Evolutionary conservation across 2,888 invertebrate genomes (phyloP), one percentile per base, ranked within the genome.

Genomic region (Elaeidobius kamerunicus): DNA sequence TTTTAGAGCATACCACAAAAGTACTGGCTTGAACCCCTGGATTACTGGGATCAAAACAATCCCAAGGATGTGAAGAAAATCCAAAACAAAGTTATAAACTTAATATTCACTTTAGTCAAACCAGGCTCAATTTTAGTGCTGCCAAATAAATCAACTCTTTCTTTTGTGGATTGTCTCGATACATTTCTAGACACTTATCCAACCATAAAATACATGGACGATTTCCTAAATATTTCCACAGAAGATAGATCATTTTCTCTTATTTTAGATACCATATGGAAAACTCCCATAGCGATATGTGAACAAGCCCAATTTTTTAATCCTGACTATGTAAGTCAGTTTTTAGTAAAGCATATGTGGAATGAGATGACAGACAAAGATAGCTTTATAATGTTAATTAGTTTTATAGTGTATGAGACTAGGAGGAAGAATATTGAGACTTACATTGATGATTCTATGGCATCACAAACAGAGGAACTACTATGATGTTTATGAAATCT

Each of bases 1-100:
- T 55, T 57, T 35, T 20, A 58, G 58, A 55, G 51, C n/a, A 32
- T 55, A 11, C 58, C 58, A n/a, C 58, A 58, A 35, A 55, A 55
- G 23, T 58, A 36, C 19, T 58, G 58, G 58, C 46, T 58, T 15
- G 50, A 58, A 55, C 36, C 48, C 2, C 30, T 58, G 7, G 47
- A 52, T 7, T 19, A 19, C 7, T 52, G 49, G 55, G 41, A 58
- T 28, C 18, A 16, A 30, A 40, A 41, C 11, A 18, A 55, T 16
- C 46, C 55, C 4, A 35, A 45, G 15, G 35, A 55, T 19, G 45
- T 55, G 2, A 41, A 46, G 9, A 39, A 49, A 38, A 45, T 49
- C 17, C 39, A 16, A 30, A 17, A 28, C 5, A 28, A 36, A 41
- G 43, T 58, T 7, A 11, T 52, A 5, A 20, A 46, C 12, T 11